These are phyloP conservation scores for Zootermopsis nevadensis DNA, from an alignment of 2,888 invertebrate species.

Conservation along the genomic window DNA sequence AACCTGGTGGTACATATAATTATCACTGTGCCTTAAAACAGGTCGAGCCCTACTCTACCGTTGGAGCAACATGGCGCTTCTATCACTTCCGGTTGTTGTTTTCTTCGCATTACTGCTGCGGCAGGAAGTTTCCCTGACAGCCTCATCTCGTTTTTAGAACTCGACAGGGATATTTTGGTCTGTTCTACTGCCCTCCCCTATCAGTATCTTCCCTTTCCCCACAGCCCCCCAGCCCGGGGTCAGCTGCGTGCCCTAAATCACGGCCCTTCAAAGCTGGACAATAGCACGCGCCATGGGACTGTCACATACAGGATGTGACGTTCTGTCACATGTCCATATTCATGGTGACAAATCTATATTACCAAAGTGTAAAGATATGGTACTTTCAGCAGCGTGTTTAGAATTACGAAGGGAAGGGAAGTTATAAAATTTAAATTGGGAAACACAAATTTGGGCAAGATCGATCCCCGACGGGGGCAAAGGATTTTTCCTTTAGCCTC, in stretches of 20 bases:
- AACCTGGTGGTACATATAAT: too few relatives aligned
- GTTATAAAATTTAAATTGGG: too few relatives aligned
- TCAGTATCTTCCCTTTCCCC: background rate
- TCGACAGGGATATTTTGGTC: conserved; percentile 13
- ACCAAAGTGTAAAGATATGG: too few relatives aligned
- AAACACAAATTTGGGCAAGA: too few relatives aligned
- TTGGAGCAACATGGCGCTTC: conserved; percentile 9
- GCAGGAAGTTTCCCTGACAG: conserved; percentile 13
- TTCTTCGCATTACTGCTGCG: conserved; percentile 4
- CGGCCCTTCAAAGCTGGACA: conserved; percentile 3
- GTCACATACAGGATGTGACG: background rate
- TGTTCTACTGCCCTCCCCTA: background rate
- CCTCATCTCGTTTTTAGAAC: conserved; percentile 9
- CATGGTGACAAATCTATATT: too few relatives aligned
- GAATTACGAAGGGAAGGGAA: too few relatives aligned
- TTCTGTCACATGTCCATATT: background rate
- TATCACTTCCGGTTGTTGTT: conserved; percentile 38
- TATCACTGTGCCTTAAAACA: too few relatives aligned
- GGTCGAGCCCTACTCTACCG: too few relatives aligned
- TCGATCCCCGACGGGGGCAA: too few relatives aligned
- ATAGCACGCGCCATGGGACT: conserved; percentile 9
- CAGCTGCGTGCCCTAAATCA: conserved; percentile 13
- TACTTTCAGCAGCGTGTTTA: too few relatives aligned
- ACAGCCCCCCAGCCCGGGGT: background rate
- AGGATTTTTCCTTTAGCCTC: too few relatives aligned